Percentiles rank a stretch among this genome's conserved stretches.
These are phyloP conservation scores for Tricholauxania praeusta DNA, from an alignment of 2,888 invertebrate species.

Conservation along the genomic window DNA sequence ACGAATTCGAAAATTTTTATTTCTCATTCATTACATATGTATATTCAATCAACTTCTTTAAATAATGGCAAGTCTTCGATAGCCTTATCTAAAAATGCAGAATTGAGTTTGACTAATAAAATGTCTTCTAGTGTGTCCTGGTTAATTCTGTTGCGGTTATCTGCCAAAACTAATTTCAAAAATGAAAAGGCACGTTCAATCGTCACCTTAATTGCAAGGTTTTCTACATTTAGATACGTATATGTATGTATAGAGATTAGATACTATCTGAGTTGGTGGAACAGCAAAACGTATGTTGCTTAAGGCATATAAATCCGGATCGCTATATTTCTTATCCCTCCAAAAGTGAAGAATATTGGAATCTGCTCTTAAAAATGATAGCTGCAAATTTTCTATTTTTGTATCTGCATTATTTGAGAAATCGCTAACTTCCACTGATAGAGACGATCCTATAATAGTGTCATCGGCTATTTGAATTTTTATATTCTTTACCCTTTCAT, in stretches of 20 bases:
- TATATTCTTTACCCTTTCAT: too few species aligned
- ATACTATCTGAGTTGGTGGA: slow-evolving; percentile 33
- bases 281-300: slow-evolving; percentile 30
- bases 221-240: not conserved
- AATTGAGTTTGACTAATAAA: not conserved
- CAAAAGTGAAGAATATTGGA: slow-evolving; percentile 28
- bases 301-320: slow-evolving; percentile 34
- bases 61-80: not conserved
- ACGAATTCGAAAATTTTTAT: too few species aligned
- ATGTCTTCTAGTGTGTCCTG: slow-evolving; percentile 1
- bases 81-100: not conserved
- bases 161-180: not conserved
- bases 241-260: not conserved
- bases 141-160: not conserved
- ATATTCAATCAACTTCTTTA: too few species aligned
- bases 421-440: too few species aligned
- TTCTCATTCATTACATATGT: too few species aligned
- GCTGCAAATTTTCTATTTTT: slow-evolving; percentile 33
- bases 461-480: too few species aligned
- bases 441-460: too few species aligned
- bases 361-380: slow-evolving; percentile 1
- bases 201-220: not conserved
- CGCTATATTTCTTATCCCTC: slow-evolving; percentile 33
- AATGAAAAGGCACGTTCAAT: slow-evolving; percentile 3
- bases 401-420: not conserved